Evolutionary conservation across 2,888 invertebrate genomes (phyloP).

Genomic region (Noctuana brunneofusca): DNA sequence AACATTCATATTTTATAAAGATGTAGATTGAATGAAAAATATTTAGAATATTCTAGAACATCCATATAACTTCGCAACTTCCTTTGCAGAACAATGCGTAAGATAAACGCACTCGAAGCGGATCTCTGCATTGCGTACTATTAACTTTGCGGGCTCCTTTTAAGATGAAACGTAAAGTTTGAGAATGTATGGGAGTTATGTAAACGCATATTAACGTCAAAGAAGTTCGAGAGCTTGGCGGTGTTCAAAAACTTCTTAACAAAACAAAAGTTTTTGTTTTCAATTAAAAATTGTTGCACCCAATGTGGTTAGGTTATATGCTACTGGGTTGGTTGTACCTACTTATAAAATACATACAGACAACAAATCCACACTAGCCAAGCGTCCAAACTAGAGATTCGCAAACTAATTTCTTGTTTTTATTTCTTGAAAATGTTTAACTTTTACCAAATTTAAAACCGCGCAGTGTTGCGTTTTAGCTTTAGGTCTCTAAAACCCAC

Average conservation of each 20-base stretch:
- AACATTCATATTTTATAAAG: too few relatives aligned
- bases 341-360: too few relatives aligned
- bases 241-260: background rate
- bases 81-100: background rate
- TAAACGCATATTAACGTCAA: constrained; percentile 2
- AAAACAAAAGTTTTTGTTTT: background rate
- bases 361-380: too few relatives aligned
- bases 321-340: too few relatives aligned
- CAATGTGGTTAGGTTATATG: too few relatives aligned
- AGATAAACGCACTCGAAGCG: background rate
- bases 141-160: background rate
- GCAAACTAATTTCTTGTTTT: too few relatives aligned
- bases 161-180: background rate
- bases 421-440: too few relatives aligned
- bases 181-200: constrained; percentile 1
- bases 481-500: too few relatives aligned
- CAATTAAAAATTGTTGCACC: background rate
- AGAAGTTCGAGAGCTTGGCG: background rate
- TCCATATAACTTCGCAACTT: background rate
- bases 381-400: too few relatives aligned
- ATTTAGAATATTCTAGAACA: background rate
- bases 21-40: too few relatives aligned
- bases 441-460: too few relatives aligned
- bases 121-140: constrained; percentile 21
- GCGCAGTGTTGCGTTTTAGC: too few relatives aligned